A percentile compares a stretch with the other conserved stretches of the same genome.
These are phyloP conservation scores for Sialia sialis DNA, from an alignment of 2,113 vertebrate species.

Conservation along the genomic window DNA sequence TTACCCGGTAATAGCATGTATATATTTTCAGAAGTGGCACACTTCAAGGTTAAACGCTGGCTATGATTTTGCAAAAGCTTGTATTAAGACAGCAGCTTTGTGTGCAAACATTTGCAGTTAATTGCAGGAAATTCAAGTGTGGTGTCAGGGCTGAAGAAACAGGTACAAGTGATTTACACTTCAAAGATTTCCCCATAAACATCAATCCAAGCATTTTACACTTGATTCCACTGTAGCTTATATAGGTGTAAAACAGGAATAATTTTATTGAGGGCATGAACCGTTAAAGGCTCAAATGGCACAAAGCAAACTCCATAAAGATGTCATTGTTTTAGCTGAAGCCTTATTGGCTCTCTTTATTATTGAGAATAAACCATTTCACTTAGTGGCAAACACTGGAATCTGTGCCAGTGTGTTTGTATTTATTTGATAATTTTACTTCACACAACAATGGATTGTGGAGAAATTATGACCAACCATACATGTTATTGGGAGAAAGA, in stretches of 20 bases:
- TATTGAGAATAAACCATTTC: not conserved
- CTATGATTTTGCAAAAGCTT: not conserved
- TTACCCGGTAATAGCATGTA: not conserved
- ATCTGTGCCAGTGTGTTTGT: not conserved
- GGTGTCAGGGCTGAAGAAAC: not conserved
- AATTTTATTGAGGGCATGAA: constrained; percentile 1
- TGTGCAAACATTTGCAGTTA: not conserved
- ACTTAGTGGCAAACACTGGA: not conserved
- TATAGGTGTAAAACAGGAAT: not conserved
- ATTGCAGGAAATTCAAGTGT: not conserved
- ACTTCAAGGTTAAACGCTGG: not conserved
- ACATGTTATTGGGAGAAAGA: accelerated
- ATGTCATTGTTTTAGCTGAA: not conserved
- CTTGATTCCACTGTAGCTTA: not conserved
- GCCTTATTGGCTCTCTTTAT: not conserved
- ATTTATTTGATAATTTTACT: not conserved
- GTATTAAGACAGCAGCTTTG: not conserved
- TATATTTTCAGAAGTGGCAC: not conserved
- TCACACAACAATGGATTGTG: not conserved
- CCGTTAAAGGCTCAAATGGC: not conserved
- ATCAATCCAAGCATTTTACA: not conserved
- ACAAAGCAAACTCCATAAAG: not conserved
- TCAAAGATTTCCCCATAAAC: constrained; percentile 18
- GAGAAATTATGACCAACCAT: not conserved
- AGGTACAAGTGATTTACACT: not conserved